phyloP scores from a whole-genome alignment of 2,113 vertebrate genomes.

The Plectropomus leopardus region DNA sequence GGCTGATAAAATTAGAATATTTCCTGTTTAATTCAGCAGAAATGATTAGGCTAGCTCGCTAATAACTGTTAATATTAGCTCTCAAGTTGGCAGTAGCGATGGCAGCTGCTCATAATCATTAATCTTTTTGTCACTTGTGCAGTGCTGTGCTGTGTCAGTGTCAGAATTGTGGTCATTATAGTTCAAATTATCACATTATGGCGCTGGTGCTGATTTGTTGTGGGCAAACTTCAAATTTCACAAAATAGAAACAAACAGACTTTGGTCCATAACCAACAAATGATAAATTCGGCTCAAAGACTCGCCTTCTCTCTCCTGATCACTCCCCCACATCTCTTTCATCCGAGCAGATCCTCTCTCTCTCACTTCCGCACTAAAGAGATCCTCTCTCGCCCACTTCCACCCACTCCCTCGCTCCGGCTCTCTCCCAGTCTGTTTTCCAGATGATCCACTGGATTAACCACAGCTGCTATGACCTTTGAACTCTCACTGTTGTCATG shows the following conservation, averaged over 20 bases:
- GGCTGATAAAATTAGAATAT: background rate
- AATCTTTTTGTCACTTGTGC: background rate
- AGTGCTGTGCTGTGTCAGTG: constrained; percentile 4
- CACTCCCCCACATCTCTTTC: constrained; percentile 49
- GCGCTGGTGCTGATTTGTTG: background rate
- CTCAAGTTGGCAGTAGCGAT: background rate
- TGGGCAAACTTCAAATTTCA: constrained; percentile 37
- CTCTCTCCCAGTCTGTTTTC: constrained; percentile 50
- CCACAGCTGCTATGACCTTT: constrained; percentile 61
- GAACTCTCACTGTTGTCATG: constrained; percentile 73
- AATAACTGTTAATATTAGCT: constrained; percentile 5
- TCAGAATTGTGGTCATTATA: constrained; percentile 11
- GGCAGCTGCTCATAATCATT: constrained; percentile 1
- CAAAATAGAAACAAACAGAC: constrained; percentile 41
- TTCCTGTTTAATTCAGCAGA: background rate
- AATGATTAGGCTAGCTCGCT: background rate
- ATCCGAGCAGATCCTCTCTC: constrained; percentile 29
- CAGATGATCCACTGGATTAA: constrained; percentile 74
- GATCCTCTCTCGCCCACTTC: constrained; percentile 50
- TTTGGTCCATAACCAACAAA: constrained; percentile 25
- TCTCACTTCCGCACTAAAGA: constrained; percentile 27
- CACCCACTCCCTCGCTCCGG: constrained; percentile 44
- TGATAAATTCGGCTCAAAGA: constrained; percentile 25
- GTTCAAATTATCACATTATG: constrained; percentile 16
- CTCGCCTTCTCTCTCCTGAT: constrained; percentile 29